Base-by-base conservation (phyloP, 2,113 vertebrate genomes). In the Pithys albifrons region DNA sequence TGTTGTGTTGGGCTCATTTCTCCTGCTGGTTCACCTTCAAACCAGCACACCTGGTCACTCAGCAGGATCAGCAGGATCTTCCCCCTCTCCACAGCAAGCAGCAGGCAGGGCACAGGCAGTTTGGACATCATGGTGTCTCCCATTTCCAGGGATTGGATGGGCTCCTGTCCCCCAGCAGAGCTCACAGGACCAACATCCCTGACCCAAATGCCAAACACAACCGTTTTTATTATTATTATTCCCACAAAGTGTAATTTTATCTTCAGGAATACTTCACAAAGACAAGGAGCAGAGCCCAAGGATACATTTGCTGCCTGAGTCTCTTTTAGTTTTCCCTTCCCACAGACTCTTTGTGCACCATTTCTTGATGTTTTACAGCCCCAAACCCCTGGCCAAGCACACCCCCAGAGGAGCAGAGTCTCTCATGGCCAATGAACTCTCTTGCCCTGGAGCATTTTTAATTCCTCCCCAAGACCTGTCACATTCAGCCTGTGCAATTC, bases 201-300 rank as follows among this genome's bases (percentile, higher is more conserved):
- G 64, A 70, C 54, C 17, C 64, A 54, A 66, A n/a, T 3, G 25
- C 25, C 35, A 43, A 24, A 25, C 37, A 46, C 15, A 51, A 35
- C 39, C 3, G 49, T 61, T 70, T 25, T 59, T 59, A 35, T 59
- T 37, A 10, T 33, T 39, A 20, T 19, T 52, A 24, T 62, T 58
- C 35, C 49, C 74, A 52, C 29, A 52, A 59, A 15, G 5, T 0
- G 0, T 33, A 9, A 35, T 20, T 82, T 72, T 51, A 28, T 20
- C 18, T 24, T 65, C 16, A 46, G 57, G 39, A 70, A 9, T n/a
- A 59, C 37, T 66, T 73, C 43, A 57, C 0, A 0, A 0, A 13
- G 37, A n/a, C 20, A 41, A 1, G 2, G 35, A 59, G 11, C 24
- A 14, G 27, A 74, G 33, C 24, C 49, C 19, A 3, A 45, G 57